Conservation (phyloP, 1,140 invertebrate species). For the Oryctes rhinoceros region DNA sequence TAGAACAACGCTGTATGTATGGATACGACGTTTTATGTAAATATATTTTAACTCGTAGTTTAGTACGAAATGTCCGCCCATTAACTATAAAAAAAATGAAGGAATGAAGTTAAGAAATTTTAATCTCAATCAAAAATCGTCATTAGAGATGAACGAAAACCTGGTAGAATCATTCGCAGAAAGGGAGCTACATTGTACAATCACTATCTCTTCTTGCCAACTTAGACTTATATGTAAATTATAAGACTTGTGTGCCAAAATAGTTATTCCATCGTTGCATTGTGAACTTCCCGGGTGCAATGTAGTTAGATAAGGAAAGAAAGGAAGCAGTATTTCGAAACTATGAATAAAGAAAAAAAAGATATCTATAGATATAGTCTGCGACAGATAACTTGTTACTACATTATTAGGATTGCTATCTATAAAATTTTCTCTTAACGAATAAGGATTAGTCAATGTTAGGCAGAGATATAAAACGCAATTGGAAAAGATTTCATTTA, state of each 20-base stretch:
- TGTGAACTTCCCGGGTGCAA: neutral
- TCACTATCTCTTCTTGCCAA: neutral
- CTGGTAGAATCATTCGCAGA: neutral
- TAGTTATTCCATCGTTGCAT: slow-evolving; percentile 7
- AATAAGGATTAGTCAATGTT: too few relatives aligned
- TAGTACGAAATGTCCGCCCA: slow-evolving; percentile 48
- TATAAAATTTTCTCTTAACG: too few relatives aligned
- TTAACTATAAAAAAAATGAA: slow-evolving; percentile 44
- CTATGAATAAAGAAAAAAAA: too few relatives aligned
- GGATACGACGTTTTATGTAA: slow-evolving; percentile 15
- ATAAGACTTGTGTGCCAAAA: neutral
- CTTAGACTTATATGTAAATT: neutral
- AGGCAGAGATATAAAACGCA: too few relatives aligned
- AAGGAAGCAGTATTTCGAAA: too few relatives aligned
- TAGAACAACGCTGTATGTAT: slow-evolving; percentile 28
- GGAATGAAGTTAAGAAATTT: neutral
- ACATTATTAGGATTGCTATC: too few relatives aligned
- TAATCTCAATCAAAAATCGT: neutral
- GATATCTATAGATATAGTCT: too few relatives aligned
- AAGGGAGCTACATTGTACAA: neutral
- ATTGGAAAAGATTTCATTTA: too few relatives aligned
- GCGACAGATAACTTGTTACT: too few relatives aligned
- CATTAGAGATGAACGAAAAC: neutral
- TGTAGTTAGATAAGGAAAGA: too few relatives aligned
- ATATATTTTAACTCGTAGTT: slow-evolving; percentile 11